A percentile compares a stretch with the other conserved stretches of the same genome.
Evolutionary conservation across 2,888 invertebrate species (phyloP).

Genomic region (Drosophila colorata): DNA sequence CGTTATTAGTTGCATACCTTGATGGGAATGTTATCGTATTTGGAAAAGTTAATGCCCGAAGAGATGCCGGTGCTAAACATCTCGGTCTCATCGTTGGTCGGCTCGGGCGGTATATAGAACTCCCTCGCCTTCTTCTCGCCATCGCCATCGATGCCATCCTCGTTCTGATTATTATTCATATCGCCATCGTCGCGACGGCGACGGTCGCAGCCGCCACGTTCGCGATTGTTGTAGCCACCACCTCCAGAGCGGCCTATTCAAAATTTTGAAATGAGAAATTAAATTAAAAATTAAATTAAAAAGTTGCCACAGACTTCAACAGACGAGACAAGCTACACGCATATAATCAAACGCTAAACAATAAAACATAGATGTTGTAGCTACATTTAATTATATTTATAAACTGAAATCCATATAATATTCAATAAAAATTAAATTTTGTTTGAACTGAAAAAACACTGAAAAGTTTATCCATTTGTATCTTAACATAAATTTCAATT

Average conservation of each 20-base stretch:
- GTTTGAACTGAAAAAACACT: background rate
- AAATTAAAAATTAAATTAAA: background rate
- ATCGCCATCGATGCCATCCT: slow-evolving; percentile 43
- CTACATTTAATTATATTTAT: background rate
- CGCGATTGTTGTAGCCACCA: slow-evolving; percentile 22
- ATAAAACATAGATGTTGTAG: background rate
- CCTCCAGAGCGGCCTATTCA: slow-evolving; percentile 34
- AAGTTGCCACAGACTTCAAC: background rate
- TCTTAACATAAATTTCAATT: background rate
- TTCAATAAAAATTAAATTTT: background rate
- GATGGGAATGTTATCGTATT: slow-evolving; percentile 95
- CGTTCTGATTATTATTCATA: slow-evolving; percentile 53
- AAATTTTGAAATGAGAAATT: background rate
- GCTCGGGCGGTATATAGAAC: slow-evolving; percentile 91
- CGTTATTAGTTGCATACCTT: no score
- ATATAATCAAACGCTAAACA: background rate
- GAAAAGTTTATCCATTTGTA: background rate
- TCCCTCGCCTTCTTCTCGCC: slow-evolving; percentile 87
- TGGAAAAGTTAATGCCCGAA: slow-evolving; percentile 96
- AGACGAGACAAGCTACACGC: background rate
- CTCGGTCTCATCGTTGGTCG: slow-evolving; percentile 89
- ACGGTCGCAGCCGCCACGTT: slow-evolving; percentile 37
- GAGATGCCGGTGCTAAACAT: slow-evolving; percentile 90
- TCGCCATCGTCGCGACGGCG: slow-evolving; percentile 56
- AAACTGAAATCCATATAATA: background rate